Percentiles rank a stretch among this genome's conserved stretches.
Evolutionary conservation across 2,113 vertebrate species (phyloP).

Genomic region (Amphilophus citrinellus): DNA sequence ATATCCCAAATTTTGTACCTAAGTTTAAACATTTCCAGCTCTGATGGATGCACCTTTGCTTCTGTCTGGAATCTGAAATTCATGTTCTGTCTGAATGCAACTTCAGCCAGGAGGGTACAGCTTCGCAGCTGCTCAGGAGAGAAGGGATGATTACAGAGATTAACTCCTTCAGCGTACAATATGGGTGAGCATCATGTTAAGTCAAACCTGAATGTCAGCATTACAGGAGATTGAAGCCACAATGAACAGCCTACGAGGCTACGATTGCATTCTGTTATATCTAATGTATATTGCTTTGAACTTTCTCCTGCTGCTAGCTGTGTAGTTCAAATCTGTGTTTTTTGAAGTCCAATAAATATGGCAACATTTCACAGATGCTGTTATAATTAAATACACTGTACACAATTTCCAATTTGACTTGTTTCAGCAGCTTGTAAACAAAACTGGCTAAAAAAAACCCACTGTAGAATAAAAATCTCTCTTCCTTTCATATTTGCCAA

Average conservation of each 20-base stretch:
- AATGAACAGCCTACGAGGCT: neutral
- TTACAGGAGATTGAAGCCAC: neutral
- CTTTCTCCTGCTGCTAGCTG: neutral
- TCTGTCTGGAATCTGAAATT: neutral
- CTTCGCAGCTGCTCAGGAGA: neutral
- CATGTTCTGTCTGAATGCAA: neutral
- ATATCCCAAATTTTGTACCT: neutral
- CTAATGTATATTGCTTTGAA: neutral
- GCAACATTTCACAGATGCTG: constrained; percentile 33
- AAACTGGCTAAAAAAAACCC: neutral
- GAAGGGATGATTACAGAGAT: neutral
- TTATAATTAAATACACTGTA: constrained; percentile 48
- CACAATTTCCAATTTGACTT: constrained; percentile 30
- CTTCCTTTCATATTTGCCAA: constrained; percentile 8
- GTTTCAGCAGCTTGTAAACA: constrained; percentile 35
- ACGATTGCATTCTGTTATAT: neutral
- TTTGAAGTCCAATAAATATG: constrained; percentile 32
- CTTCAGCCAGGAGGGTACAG: neutral
- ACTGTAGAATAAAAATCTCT: constrained; percentile 54
- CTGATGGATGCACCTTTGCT: neutral
- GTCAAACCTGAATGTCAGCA: neutral
- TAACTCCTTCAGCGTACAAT: neutral
- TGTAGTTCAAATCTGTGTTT: constrained; percentile 3
- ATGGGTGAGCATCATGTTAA: neutral
- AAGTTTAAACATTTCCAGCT: neutral